phyloP scores from a whole-genome alignment of 2,888 invertebrate species.

The Danaus chrysippus region DNA sequence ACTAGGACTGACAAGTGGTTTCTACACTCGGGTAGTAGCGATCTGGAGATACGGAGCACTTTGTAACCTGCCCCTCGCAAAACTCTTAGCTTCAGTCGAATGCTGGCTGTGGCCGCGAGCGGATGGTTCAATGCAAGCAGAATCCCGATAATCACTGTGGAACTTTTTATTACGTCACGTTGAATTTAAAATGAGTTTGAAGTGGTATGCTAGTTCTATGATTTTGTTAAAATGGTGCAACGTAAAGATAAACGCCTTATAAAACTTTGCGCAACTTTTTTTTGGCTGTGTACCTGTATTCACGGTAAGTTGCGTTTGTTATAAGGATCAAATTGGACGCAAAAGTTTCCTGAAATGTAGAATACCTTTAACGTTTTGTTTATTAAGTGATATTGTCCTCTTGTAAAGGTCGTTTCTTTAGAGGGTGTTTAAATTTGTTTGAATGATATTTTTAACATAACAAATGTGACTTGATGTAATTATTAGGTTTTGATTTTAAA shows the following conservation, averaged over 20 bases:
- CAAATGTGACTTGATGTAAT: no score
- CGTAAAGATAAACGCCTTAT: constrained; percentile 57
- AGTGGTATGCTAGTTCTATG: constrained; percentile 65
- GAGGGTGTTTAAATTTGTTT: no score
- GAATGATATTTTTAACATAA: no score
- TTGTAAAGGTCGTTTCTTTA: neutral
- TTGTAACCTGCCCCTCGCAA: constrained; percentile 56
- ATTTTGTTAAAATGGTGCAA: constrained; percentile 68
- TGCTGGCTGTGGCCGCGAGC: constrained; percentile 49
- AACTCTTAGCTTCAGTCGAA: constrained; percentile 55
- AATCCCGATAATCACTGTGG: constrained; percentile 9
- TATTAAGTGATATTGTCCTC: constrained; percentile 18
- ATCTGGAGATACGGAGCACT: constrained; percentile 68
- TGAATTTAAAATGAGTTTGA: constrained; percentile 47
- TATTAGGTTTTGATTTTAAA: no score
- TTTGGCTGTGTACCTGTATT: constrained; percentile 68
- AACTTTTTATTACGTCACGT: constrained; percentile 71
- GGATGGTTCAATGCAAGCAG: constrained; percentile 39
- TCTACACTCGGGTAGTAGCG: constrained; percentile 65
- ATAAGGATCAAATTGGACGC: constrained; percentile 48
- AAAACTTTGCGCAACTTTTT: constrained; percentile 56
- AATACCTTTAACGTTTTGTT: constrained; percentile 41
- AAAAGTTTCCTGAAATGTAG: constrained; percentile 43
- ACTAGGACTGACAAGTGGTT: constrained; percentile 69
- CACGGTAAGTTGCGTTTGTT: constrained; percentile 58